A percentile compares a stretch with the other conserved stretches of the same genome.
phyloP scores from a whole-genome alignment of 1,140 invertebrate species.

The Dolichoris vasculosae region DNA sequence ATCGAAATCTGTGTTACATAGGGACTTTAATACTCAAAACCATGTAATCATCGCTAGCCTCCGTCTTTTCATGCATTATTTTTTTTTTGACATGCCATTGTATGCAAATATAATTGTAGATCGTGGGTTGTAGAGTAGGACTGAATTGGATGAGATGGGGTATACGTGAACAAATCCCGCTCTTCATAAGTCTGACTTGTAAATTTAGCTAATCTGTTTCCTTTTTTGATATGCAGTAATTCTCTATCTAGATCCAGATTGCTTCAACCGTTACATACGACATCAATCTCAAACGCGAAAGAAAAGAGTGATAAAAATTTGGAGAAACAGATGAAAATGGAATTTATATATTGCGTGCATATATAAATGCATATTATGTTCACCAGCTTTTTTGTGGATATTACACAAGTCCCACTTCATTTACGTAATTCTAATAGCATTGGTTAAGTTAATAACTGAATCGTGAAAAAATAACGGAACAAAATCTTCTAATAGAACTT shows the following conservation, averaged over 20 bases:
- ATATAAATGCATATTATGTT: no score
- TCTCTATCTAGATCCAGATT: no score
- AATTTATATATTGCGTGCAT: neutral
- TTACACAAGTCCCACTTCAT: neutral
- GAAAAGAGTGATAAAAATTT: neutral
- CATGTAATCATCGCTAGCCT: constrained; percentile 45
- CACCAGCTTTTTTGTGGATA: neutral
- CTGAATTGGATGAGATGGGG: no score
- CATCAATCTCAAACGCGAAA: neutral
- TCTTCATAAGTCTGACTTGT: neutral
- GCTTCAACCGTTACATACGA: neutral
- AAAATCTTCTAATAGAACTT: no score
- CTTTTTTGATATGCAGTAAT: constrained; percentile 56
- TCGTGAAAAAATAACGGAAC: no score
- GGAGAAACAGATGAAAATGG: neutral
- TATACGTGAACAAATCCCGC: constrained; percentile 40
- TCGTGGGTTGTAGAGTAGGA: no score
- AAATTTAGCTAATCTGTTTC: constrained; percentile 61
- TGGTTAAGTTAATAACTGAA: neutral
- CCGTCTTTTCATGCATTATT: neutral
- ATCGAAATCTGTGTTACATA: constrained; percentile 43
- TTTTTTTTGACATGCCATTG: neutral
- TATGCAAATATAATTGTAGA: constrained; percentile 54
- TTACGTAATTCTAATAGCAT: neutral
- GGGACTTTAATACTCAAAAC: constrained; percentile 34